Evolutionary conservation across 2,797 vertebrate species (phyloP).

Genomic region (Valencia hispanica): DNA sequence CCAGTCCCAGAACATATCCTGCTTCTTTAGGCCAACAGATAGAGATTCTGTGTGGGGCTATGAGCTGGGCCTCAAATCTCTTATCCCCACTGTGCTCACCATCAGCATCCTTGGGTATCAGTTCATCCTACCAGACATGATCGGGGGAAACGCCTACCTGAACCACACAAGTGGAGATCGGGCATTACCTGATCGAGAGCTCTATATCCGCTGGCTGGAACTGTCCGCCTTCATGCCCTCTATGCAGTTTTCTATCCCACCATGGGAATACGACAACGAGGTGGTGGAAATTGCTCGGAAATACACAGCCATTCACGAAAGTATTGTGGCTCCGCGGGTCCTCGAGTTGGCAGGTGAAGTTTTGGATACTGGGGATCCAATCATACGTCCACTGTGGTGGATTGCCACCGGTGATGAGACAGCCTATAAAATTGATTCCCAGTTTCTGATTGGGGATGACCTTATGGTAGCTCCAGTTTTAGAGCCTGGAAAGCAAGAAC

Average conservation of each 20-base stretch:
- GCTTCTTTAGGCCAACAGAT: slow-evolving; percentile 96
- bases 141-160: slow-evolving; percentile 87
- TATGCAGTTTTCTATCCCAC: slow-evolving; percentile 97
- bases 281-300: slow-evolving; percentile 92
- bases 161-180: slow-evolving; percentile 77
- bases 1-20: slow-evolving; percentile 96
- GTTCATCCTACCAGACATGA: slow-evolving; percentile 91
- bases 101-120: slow-evolving; percentile 91
- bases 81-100: slow-evolving; percentile 92
- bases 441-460: slow-evolving; percentile 96
- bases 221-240: slow-evolving; percentile 96
- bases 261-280: slow-evolving; percentile 92
- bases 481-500: slow-evolving; percentile 92
- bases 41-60: slow-evolving; percentile 97
- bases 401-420: slow-evolving; percentile 90
- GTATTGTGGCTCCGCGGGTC: slow-evolving; percentile 90
- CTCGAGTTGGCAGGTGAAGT: slow-evolving; percentile 92
- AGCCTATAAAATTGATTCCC: slow-evolving; percentile 91
- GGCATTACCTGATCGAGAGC: slow-evolving; percentile 89
- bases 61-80: slow-evolving; percentile 92
- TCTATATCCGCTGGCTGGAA: slow-evolving; percentile 97
- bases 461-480: slow-evolving; percentile 95
- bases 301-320: slow-evolving; percentile 89
- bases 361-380: slow-evolving; percentile 90
- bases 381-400: slow-evolving; percentile 98